Percentiles rank a stretch among this genome's conserved stretches.
These are phyloP conservation scores for Resseliella maxima DNA, from an alignment of 2,888 invertebrate species.

Conservation along the genomic window DNA sequence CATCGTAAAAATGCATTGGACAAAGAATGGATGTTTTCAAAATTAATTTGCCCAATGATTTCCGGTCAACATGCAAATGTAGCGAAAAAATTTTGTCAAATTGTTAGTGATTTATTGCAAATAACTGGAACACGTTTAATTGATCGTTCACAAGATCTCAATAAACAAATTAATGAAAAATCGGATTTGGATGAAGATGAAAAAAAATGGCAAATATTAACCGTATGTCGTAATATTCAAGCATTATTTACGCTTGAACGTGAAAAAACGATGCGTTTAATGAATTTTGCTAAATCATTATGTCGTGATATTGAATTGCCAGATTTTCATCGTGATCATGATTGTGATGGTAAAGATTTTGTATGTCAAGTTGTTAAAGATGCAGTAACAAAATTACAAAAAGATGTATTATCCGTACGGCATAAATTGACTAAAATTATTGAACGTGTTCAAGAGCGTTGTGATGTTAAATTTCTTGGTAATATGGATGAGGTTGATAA, in stretches of 20 bases:
- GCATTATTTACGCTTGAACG: slow-evolving; percentile 81
- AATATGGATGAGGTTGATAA: slow-evolving; percentile 69
- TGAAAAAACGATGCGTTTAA: slow-evolving; percentile 82
- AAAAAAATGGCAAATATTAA: slow-evolving; percentile 66
- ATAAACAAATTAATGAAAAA: slow-evolving; percentile 64
- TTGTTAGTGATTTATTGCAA: slow-evolving; percentile 68
- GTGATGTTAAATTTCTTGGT: slow-evolving; percentile 63
- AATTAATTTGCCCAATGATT: slow-evolving; percentile 81
- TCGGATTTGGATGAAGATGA: slow-evolving; percentile 62
- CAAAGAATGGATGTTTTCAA: slow-evolving; percentile 90
- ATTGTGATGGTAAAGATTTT: slow-evolving; percentile 57
- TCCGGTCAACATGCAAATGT: slow-evolving; percentile 79
- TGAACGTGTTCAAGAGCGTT: slow-evolving; percentile 64
- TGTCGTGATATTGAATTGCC: slow-evolving; percentile 74
- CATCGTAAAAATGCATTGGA: slow-evolving; percentile 81
- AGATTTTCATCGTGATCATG: slow-evolving; percentile 68
- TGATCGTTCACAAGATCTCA: slow-evolving; percentile 67
- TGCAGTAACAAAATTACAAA: slow-evolving; percentile 73
- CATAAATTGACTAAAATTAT: slow-evolving; percentile 67
- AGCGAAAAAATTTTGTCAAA: slow-evolving; percentile 77
- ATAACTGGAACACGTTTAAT: slow-evolving; percentile 69
- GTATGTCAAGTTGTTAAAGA: slow-evolving; percentile 71
- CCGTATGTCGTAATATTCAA: slow-evolving; percentile 82
- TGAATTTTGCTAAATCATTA: slow-evolving; percentile 84
- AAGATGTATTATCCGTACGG: slow-evolving; percentile 65